phyloP scores from a whole-genome alignment of 2,113 vertebrate species.

The Aphyosemion australe region DNA sequence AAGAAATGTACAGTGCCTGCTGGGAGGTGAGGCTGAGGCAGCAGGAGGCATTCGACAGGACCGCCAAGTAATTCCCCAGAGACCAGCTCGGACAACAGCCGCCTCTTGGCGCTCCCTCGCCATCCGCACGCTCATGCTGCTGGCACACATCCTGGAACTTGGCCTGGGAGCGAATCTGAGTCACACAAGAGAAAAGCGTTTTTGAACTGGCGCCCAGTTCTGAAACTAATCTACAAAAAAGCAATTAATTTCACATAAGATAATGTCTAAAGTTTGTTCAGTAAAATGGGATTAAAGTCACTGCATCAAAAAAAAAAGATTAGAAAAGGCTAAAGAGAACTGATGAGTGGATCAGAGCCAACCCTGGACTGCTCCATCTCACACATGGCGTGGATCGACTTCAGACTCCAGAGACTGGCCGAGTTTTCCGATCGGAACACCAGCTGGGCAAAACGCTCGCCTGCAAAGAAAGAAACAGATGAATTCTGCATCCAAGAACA shows the following conservation, averaged over 20 bases:
- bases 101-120: slow-evolving; percentile 58
- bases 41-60: slow-evolving; percentile 90
- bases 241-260: slow-evolving; percentile 10
- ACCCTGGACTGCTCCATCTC: slow-evolving; percentile 95
- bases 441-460: slow-evolving; percentile 89
- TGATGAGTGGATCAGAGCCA: slow-evolving; percentile 48
- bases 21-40: slow-evolving; percentile 89
- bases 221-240: slow-evolving; percentile 12
- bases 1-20: slow-evolving; percentile 68
- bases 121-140: slow-evolving; percentile 69
- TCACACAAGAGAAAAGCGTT: slow-evolving; percentile 35
- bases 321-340: background rate
- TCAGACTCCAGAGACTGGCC: slow-evolving; percentile 96
- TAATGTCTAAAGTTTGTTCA: background rate
- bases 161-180: slow-evolving; percentile 90
- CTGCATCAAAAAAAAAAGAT: background rate
- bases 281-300: slow-evolving; percentile 9
- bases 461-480: slow-evolving; percentile 75
- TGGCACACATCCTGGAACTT: slow-evolving; percentile 90
- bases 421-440: slow-evolving; percentile 97
- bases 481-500: slow-evolving; percentile 18
- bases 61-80: slow-evolving; percentile 93
- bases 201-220: slow-evolving; percentile 36
- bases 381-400: slow-evolving; percentile 96
- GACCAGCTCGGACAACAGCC: slow-evolving; percentile 98